These are phyloP conservation scores for Plagodis pulveraria DNA, from an alignment of 2,888 invertebrate genomes.

Conservation along the genomic window DNA sequence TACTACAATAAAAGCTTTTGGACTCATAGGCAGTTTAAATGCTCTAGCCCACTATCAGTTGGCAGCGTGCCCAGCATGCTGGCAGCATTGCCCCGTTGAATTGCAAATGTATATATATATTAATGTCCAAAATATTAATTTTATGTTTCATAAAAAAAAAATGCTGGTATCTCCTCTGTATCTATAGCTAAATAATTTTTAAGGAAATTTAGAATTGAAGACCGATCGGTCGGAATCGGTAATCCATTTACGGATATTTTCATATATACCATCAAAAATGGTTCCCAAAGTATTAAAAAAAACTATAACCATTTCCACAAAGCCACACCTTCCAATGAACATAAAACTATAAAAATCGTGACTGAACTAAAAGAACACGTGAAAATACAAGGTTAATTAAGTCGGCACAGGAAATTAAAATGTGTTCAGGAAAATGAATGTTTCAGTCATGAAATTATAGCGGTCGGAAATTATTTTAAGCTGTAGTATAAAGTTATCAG, in stretches of 20 bases:
- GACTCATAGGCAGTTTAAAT: no score
- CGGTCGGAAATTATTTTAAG: slow-evolving; percentile 46
- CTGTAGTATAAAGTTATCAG: slow-evolving; percentile 32
- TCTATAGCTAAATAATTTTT: no score
- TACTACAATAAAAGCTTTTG: no score
- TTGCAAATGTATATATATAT: no score
- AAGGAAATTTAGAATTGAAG: not conserved
- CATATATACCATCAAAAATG: slow-evolving; percentile 23
- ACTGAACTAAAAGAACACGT: slow-evolving; percentile 27
- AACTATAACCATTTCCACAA: slow-evolving; percentile 24
- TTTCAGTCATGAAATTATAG: slow-evolving; percentile 45
- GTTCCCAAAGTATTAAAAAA: no score
- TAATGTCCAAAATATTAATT: no score
- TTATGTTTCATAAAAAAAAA: no score
- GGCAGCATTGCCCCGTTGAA: no score
- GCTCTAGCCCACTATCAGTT: no score
- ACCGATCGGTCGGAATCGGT: not conserved
- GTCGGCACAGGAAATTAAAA: slow-evolving; percentile 67
- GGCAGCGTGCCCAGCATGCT: no score
- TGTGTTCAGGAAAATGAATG: slow-evolving; percentile 45
- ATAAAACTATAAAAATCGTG: slow-evolving; percentile 31
- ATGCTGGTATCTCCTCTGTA: no score
- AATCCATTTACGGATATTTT: slow-evolving; percentile 6
- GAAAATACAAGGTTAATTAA: slow-evolving; percentile 53
- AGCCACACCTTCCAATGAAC: slow-evolving; percentile 33